These are phyloP conservation scores for Melinopterus prodromus DNA, from an alignment of 2,888 invertebrate species.

Conservation along the genomic window DNA sequence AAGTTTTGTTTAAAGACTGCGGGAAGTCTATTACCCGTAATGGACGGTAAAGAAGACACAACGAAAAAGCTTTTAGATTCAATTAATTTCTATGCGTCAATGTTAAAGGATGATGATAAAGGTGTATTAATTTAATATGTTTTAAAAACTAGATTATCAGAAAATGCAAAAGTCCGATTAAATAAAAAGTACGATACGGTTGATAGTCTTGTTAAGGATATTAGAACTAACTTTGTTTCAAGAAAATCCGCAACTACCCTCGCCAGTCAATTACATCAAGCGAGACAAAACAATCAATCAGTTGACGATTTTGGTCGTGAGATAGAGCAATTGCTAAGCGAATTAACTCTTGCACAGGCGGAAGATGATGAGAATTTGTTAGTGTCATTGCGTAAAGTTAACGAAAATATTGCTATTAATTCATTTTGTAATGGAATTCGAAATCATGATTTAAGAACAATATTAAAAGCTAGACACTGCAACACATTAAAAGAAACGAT, in stretches of 20 bases:
- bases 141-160: conserved; percentile 11
- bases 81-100: background rate
- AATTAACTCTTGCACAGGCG: background rate
- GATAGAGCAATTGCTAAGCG: no score
- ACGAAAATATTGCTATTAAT: no score
- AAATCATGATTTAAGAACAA: background rate
- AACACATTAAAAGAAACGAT: no score
- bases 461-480: conserved; percentile 9
- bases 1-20: background rate
- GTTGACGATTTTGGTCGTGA: no score
- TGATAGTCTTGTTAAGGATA: background rate
- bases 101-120: background rate
- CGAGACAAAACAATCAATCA: background rate
- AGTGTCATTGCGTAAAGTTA: background rate
- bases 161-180: conserved; percentile 11
- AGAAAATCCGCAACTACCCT: no score
- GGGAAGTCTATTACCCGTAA: conserved; percentile 4
- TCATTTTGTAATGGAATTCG: no score
- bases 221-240: conserved; percentile 8
- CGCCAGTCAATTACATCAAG: background rate
- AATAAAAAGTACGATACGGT: background rate
- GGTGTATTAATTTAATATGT: background rate
- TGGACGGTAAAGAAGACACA: conserved; percentile 7
- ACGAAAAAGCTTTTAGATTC: conserved; percentile 10
- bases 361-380: background rate